A percentile compares a stretch with the other conserved stretches of the same genome.
Conservation (phyloP, 2,888 invertebrate genomes). For the Sclerodermus sp. region DNA sequence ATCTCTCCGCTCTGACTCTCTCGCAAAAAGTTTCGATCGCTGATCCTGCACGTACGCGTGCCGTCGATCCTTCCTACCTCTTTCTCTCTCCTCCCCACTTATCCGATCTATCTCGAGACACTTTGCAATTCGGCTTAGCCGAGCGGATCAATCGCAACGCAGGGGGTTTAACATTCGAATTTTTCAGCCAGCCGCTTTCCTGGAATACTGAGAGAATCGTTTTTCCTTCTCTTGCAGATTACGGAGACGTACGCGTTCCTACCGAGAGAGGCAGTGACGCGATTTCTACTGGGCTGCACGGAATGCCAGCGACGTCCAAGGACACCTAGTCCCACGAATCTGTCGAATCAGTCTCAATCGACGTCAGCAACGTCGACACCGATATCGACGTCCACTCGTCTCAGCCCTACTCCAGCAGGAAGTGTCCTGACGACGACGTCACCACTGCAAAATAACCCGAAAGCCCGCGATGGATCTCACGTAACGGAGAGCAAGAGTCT, state of each 20-base stretch:
- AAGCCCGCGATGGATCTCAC: constrained; percentile 44
- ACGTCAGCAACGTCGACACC: constrained; percentile 35
- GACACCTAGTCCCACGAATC: constrained; percentile 63
- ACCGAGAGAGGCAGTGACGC: constrained; percentile 93
- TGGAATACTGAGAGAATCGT: too few species aligned
- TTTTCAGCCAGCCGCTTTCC: too few species aligned
- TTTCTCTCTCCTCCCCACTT: too few species aligned
- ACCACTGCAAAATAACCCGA: constrained; percentile 39
- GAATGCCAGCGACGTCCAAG: constrained; percentile 85
- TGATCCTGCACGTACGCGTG: too few species aligned
- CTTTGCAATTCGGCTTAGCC: too few species aligned
- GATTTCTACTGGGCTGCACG: constrained; percentile 91
- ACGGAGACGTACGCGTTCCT: constrained; percentile 95
- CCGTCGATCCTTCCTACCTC: too few species aligned
- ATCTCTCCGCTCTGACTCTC: too few species aligned
- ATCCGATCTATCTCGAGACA: too few species aligned
- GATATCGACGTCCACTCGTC: constrained; percentile 20
- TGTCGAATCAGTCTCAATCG: constrained; percentile 47
- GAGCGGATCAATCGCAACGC: too few species aligned
- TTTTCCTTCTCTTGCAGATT: too few species aligned
- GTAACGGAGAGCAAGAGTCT: constrained; percentile 45
- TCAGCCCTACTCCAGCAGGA: constrained; percentile 37
- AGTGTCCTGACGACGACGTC: constrained; percentile 26
- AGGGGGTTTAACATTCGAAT: too few species aligned
- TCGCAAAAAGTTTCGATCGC: too few species aligned